These are phyloP conservation scores for Daubentonia madagascariensis DNA, from an alignment of 2,113 vertebrate species.

Conservation along the genomic window DNA sequence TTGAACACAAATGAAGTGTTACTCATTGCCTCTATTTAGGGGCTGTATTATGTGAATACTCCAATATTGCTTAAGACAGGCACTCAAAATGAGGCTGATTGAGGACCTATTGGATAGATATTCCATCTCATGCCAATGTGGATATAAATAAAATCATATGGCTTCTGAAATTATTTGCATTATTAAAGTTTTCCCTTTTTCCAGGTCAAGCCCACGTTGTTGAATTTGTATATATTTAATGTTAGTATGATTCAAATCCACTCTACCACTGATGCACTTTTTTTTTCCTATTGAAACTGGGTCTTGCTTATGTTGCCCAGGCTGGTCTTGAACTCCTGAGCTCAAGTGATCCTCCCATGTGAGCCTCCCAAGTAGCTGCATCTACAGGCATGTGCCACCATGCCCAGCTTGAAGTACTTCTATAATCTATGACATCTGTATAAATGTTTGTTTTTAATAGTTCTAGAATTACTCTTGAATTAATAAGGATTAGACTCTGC, in stretches of 20 bases:
- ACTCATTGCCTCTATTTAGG: not conserved
- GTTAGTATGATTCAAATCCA: not conserved
- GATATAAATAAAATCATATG: not conserved
- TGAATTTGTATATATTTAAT: not conserved
- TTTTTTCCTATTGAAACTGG: not conserved
- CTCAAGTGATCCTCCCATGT: not conserved
- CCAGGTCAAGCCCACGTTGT: not conserved
- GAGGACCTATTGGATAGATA: not conserved
- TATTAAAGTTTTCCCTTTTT: not conserved
- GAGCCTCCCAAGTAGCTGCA: not conserved
- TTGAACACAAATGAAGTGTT: conserved; percentile 7
- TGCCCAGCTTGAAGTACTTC: not conserved
- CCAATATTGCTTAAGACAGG: not conserved
- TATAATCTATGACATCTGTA: not conserved
- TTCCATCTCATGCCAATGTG: not conserved
- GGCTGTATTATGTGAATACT: not conserved
- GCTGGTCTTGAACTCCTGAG: too few species aligned
- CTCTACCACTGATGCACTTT: not conserved
- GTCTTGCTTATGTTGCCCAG: too few species aligned
- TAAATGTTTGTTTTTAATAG: not conserved
- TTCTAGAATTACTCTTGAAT: not conserved
- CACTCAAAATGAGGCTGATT: not conserved
- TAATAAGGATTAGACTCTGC: not conserved
- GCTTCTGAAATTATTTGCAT: not conserved
- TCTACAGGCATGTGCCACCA: not conserved